Base-by-base conservation (phyloP, 2,888 invertebrate species). In the Spicauda simplicius region DNA sequence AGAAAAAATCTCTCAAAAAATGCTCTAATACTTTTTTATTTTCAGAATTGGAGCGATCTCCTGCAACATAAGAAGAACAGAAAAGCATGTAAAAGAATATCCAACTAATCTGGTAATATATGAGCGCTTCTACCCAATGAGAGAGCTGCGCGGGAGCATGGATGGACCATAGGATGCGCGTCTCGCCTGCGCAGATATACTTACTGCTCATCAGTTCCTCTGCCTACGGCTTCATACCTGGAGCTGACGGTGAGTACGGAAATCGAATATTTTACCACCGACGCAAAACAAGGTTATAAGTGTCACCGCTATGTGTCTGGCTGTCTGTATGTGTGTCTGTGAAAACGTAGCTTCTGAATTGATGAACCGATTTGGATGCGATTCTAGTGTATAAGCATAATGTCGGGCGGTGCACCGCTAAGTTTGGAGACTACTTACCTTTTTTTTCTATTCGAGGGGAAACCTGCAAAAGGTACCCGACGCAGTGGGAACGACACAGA, bases 101-200 rank as follows among this genome's bases (percentile, higher is more conserved):
- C 45, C 0, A 20, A 20, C n/a, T 33, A 1, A 1, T 20, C 58
- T 20, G 8, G 14, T 33, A 30, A 58, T 37, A 33, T 37, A 56
- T 57, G 64, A 56, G 50, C 37, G 50, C 20, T 56, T 19, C 81
- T 77, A 73, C 80, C 83, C 81, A 84, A 86, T 88, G 87, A 83
- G 79, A 81, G 82, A 74, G 76, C 79, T 77, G 79, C 78, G 79
- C 78, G 73, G 76, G 86, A 90, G 91, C 85, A 92, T 92, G 92
- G 91, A 90, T 90, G 91, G 90, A 76, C 89, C 91, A 80, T 92
- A 92, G 91, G 78, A 93, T 93, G 92, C 90, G 91, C 90, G 84
- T 83, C 86, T 83, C 78, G 76, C 73, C 81, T 84, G 88, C 91
- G 89, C 91, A 80, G 64, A 76, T 90, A 82, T 82, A 80, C 77